These are phyloP conservation scores for Cryptophagus acutangulus DNA, from an alignment of 2,888 invertebrate genomes.

Conservation along the genomic window DNA sequence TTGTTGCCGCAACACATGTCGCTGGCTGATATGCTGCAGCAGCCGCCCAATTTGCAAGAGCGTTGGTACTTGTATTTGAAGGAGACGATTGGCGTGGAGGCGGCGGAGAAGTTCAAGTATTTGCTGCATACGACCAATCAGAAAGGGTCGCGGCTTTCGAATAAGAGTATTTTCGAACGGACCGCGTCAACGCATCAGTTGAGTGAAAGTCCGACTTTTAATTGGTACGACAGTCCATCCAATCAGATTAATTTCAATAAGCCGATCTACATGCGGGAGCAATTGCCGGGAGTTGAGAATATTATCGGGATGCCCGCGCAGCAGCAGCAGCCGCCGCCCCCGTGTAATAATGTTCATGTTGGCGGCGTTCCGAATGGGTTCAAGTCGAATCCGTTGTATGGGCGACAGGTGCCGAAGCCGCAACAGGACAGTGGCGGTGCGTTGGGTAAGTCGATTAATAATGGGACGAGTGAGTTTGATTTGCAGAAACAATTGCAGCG, in stretches of 20 bases:
- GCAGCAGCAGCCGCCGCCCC: slow-evolving; percentile 6
- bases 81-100: slow-evolving; percentile 53
- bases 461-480: slow-evolving; percentile 26
- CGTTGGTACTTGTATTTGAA: slow-evolving; percentile 55
- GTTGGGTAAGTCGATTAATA: slow-evolving; percentile 22
- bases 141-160: slow-evolving; percentile 31
- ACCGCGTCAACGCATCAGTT: slow-evolving; percentile 29
- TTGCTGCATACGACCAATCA: slow-evolving; percentile 38
- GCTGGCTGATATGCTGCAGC: slow-evolving; percentile 55
- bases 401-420: slow-evolving; percentile 42
- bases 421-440: neutral
- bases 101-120: slow-evolving; percentile 53
- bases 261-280: slow-evolving; percentile 41
- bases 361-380: slow-evolving; percentile 7
- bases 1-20: slow-evolving; percentile 55
- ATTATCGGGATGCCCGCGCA: too few species aligned
- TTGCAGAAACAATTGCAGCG: slow-evolving; percentile 29
- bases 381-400: slow-evolving; percentile 50
- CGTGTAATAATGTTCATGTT: slow-evolving; percentile 6
- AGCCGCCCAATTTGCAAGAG: slow-evolving; percentile 44
- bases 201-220: slow-evolving; percentile 37
- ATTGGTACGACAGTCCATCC: slow-evolving; percentile 41
- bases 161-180: slow-evolving; percentile 31
- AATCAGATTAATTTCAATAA: slow-evolving; percentile 43
- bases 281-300: too few species aligned